Evolutionary conservation across 2,888 invertebrate species (phyloP).

Genomic region (Epinotia bilunana): DNA sequence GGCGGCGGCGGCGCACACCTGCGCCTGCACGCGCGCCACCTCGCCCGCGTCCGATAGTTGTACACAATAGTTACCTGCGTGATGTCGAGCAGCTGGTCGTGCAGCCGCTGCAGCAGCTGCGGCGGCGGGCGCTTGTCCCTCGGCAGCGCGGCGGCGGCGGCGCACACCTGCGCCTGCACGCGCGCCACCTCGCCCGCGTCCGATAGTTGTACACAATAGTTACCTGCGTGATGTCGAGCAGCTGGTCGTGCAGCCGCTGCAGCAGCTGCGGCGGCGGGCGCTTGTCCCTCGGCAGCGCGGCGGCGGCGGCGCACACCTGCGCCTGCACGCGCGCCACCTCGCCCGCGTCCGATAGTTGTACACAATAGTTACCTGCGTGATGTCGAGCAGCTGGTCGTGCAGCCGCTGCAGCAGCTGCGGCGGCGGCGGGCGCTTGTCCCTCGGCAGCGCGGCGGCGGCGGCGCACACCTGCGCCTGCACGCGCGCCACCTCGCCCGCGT

Average conservation of each 20-base stretch:
- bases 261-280: constrained; percentile 87
- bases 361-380: constrained; percentile 87
- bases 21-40: constrained; percentile 93
- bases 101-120: constrained; percentile 88
- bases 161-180: constrained; percentile 89
- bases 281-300: constrained; percentile 78
- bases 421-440: constrained; percentile 85
- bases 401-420: constrained; percentile 88
- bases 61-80: constrained; percentile 86
- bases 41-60: constrained; percentile 90
- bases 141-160: constrained; percentile 67
- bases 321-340: constrained; percentile 92
- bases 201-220: too few species aligned
- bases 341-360: too few species aligned
- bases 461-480: constrained; percentile 90
- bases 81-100: constrained; percentile 93
- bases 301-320: constrained; percentile 86
- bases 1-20: constrained; percentile 80
- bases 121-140: constrained; percentile 86
- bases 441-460: constrained; percentile 67
- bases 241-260: too few species aligned
- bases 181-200: constrained; percentile 97
- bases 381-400: constrained; percentile 92
- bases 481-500: constrained; percentile 85
- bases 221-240: too few species aligned